Base-by-base conservation (phyloP, 2,113 vertebrate genomes). In the Meleagris gallopavo region DNA sequence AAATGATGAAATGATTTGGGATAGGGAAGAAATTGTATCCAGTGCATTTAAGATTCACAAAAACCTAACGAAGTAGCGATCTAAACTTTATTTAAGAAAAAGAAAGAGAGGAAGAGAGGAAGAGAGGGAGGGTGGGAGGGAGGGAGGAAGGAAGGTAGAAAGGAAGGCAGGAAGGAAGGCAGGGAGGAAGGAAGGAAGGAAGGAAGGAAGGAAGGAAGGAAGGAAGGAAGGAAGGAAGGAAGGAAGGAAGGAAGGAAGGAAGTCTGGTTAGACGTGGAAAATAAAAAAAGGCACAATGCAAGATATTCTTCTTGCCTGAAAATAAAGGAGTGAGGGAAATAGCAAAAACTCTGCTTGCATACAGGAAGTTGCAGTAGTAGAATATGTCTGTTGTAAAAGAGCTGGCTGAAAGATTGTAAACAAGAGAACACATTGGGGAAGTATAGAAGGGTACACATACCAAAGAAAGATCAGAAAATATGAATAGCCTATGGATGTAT, bases 1-100 rank as follows among this genome's bases (percentile, higher is more conserved):
- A n/a, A 85, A 82, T 82, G 43, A 95, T 70, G 30, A 92, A 93
- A 91, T 83, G 1, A 93, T 92, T 92, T 92, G 46, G 67, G 74
- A 70, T 66, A 79, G 11, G 30, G 50, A 29, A 89, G 34, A 90
- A 84, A 89, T 46, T 85, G 20, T 32, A 89, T 50, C 16, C 45
- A 89, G 45, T 55, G 52, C 52, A 81, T 71, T n/a, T 9, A 65
- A 72, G 86, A 70, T 87, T 90, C 66, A 79, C 79, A 18, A 72
- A 86, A 92, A 94, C 4, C 5, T 24, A 75, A 62, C 73, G 91
- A 87, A 66, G 8, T 40, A 71, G 32, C 21, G 34, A 62, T 45
- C n/a, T 38, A 66, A 95, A 79, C 36, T 72, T 72, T 6, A 32
- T 65, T 86, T 46, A 2, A 69, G 67, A 32, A 89, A 75, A 48